Evolutionary conservation across 2,797 vertebrate species (phyloP).

Genomic region (Propithecus perrieri): DNA sequence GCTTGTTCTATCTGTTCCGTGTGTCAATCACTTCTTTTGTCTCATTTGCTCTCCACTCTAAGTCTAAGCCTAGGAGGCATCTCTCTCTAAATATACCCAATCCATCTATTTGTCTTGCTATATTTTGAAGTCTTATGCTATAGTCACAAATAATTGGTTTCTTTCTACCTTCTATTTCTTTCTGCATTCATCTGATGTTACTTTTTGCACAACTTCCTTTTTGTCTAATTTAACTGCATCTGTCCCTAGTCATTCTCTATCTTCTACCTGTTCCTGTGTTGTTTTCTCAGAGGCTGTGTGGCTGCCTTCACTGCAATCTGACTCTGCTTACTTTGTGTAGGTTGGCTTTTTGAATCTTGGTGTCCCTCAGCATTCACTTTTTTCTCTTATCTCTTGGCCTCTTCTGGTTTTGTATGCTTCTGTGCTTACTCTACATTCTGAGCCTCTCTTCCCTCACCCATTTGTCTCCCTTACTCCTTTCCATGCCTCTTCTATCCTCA

Average conservation of each 20-base stretch:
- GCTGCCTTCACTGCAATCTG: background rate
- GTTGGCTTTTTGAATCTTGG: background rate
- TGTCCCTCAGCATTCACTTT: background rate
- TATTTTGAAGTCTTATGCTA: conserved; percentile 15
- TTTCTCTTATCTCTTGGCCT: background rate
- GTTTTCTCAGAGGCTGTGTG: background rate
- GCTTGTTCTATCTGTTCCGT: background rate
- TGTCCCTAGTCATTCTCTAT: background rate
- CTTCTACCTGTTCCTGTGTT: background rate
- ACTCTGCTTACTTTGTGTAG: background rate
- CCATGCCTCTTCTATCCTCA: background rate
- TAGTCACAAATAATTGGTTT: background rate
- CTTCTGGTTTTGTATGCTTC: background rate
- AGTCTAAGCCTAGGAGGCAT: background rate
- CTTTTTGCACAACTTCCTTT: conserved; percentile 30
- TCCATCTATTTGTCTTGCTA: conserved; percentile 9
- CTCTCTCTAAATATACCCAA: conserved; percentile 1
- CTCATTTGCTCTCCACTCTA: background rate
- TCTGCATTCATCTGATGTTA: background rate
- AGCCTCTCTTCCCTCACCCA: background rate
- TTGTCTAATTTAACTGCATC: background rate
- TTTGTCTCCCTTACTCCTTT: background rate
- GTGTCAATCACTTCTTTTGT: background rate
- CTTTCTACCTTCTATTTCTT: conserved; percentile 33
- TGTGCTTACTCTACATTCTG: background rate